Evolutionary conservation across 2,797 vertebrate species (phyloP).

Genomic region (Bovichtus diacanthus): DNA sequence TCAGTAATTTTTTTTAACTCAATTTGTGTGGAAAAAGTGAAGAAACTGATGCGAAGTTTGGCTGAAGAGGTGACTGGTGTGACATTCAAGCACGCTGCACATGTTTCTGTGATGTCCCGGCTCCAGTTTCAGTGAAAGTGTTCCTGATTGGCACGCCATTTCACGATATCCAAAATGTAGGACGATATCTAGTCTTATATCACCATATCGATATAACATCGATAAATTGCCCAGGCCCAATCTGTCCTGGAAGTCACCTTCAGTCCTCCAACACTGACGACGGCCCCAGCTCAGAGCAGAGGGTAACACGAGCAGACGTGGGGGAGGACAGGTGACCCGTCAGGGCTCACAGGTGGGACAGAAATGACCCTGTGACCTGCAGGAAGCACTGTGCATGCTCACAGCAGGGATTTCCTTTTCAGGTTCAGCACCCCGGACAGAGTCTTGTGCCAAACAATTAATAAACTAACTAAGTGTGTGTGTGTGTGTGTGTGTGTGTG

Average conservation of each 20-base stretch:
- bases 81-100: not conserved
- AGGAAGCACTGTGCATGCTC: not conserved
- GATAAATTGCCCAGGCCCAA: too few relatives aligned
- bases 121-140: not conserved
- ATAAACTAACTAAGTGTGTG: not conserved
- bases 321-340: conserved; percentile 5
- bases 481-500: conserved; percentile 18
- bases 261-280: not conserved
- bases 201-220: too few relatives aligned
- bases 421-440: not conserved
- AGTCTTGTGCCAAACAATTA: not conserved
- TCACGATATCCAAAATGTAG: too few relatives aligned
- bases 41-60: not conserved
- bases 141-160: not conserved
- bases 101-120: not conserved
- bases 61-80: not conserved
- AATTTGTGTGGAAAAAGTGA: not conserved
- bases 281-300: not conserved
- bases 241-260: conserved; percentile 30
- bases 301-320: conserved; percentile 39
- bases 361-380: conserved; percentile 48
- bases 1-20: not conserved
- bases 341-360: conserved; percentile 28
- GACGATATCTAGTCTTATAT: too few relatives aligned
- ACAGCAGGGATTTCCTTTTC: not conserved